These are phyloP conservation scores for Danionella cerebrum DNA, from an alignment of 2,113 vertebrate genomes.

Conservation along the genomic window DNA sequence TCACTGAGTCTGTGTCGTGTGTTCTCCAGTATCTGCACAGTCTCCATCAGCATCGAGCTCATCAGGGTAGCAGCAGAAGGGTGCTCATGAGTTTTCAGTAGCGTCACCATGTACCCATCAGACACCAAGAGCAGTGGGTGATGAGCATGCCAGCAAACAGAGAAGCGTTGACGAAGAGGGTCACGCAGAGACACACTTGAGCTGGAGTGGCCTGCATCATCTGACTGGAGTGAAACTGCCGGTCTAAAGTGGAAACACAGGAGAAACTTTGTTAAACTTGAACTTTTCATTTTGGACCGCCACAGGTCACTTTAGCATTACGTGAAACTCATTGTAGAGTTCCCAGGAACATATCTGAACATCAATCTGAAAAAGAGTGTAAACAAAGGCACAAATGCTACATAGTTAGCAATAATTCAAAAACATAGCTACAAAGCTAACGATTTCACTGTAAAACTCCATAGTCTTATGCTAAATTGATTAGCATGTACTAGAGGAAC, in stretches of 20 bases:
- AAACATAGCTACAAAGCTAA: too few relatives aligned
- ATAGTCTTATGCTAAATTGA: too few relatives aligned
- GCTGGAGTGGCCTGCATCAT: conserved; percentile 66
- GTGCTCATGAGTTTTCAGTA: conserved; percentile 64
- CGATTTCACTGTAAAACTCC: too few relatives aligned
- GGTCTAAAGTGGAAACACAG: conserved; percentile 52
- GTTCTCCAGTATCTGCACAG: conserved; percentile 70
- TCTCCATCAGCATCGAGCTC: conserved; percentile 70
- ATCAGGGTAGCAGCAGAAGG: conserved; percentile 68
- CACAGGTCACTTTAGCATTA: too few relatives aligned
- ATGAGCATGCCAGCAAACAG: conserved; percentile 79
- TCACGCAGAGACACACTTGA: conserved; percentile 78
- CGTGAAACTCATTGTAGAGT: too few relatives aligned
- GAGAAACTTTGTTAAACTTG: background rate
- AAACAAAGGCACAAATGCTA: too few relatives aligned
- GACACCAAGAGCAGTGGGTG: conserved; percentile 82
- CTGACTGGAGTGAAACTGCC: conserved; percentile 48
- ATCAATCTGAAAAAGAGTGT: too few relatives aligned
- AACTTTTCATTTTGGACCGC: background rate
- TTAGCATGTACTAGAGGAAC: too few relatives aligned
- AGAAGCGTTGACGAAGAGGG: conserved; percentile 80
- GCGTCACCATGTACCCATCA: conserved; percentile 88
- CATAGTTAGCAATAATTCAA: too few relatives aligned
- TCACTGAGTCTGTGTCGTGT: conserved; percentile 46
- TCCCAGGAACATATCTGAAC: too few relatives aligned